These are phyloP conservation scores for Amblyteles armatorius DNA, from an alignment of 2,888 invertebrate species.

Conservation along the genomic window DNA sequence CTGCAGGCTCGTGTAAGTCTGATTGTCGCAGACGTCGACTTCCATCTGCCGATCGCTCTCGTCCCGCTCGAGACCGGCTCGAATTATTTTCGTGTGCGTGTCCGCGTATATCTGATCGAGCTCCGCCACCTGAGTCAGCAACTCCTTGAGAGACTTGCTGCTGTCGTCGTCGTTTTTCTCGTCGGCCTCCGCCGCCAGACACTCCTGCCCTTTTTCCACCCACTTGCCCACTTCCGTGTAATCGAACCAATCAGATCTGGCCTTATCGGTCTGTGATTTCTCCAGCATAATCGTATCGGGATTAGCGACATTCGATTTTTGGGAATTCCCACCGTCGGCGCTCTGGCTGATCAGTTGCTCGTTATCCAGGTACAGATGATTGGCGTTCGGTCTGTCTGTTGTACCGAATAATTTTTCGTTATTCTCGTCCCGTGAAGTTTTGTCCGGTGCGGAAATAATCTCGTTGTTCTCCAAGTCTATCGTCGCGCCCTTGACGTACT, in stretches of 20 bases:
- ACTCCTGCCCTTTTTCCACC: constrained; percentile 76
- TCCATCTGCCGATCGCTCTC: constrained; percentile 84
- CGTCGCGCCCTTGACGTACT: neutral
- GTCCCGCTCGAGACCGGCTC: constrained; percentile 73
- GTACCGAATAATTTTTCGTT: constrained; percentile 44
- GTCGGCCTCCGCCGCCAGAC: constrained; percentile 60
- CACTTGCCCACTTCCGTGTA: constrained; percentile 80
- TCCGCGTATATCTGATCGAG: constrained; percentile 93
- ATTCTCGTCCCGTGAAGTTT: constrained; percentile 16
- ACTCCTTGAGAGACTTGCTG: constrained; percentile 88
- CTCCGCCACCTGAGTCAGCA: constrained; percentile 92
- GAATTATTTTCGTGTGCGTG: constrained; percentile 87
- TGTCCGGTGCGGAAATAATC: constrained; percentile 3
- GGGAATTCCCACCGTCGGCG: constrained; percentile 18
- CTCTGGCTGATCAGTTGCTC: constrained; percentile 32
- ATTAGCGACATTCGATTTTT: constrained; percentile 16
- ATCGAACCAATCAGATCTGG: constrained; percentile 78
- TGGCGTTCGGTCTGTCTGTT: constrained; percentile 65
- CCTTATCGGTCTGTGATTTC: constrained; percentile 62
- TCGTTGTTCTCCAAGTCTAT: constrained; percentile 56
- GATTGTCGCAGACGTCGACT: constrained; percentile 90
- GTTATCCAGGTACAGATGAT: constrained; percentile 53
- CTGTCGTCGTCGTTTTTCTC: constrained; percentile 71
- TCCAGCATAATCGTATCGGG: constrained; percentile 42
- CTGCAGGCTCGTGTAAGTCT: constrained; percentile 94